A percentile compares a stretch with the other conserved stretches of the same genome.
Evolutionary conservation across 2,113 vertebrate genomes (phyloP).

Genomic region (Cyphomyrus plagiostoma): DNA sequence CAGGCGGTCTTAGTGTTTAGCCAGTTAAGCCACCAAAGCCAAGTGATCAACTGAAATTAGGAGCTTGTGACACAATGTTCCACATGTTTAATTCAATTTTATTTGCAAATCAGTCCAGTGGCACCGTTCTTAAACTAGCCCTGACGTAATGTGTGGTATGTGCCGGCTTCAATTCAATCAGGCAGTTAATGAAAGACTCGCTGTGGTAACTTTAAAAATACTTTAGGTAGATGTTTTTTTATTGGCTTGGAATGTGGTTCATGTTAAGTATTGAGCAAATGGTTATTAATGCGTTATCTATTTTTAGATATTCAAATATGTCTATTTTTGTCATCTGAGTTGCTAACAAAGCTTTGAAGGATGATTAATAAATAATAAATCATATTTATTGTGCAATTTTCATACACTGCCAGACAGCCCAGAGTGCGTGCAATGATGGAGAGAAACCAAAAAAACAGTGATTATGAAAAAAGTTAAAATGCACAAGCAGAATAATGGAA

Average conservation of each 20-base stretch:
- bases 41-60: not conserved
- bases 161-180: not conserved
- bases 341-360: not conserved
- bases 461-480: not conserved
- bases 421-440: not conserved
- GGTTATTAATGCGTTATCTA: not conserved
- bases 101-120: not conserved
- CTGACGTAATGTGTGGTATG: not conserved
- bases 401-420: not conserved
- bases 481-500: not conserved
- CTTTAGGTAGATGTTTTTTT: not conserved
- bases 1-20: not conserved
- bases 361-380: constrained; percentile 4
- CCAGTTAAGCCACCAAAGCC: not conserved
- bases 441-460: not conserved
- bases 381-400: not conserved
- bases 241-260: not conserved
- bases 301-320: not conserved
- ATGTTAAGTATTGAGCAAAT: not conserved
- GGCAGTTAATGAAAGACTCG: not conserved
- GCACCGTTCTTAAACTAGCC: not conserved
- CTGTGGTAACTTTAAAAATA: not conserved
- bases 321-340: not conserved
- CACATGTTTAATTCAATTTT: not conserved
- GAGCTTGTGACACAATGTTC: not conserved